Base-by-base conservation (phyloP, 2,888 invertebrate genomes). In the Pachymerium ferrugineum region DNA sequence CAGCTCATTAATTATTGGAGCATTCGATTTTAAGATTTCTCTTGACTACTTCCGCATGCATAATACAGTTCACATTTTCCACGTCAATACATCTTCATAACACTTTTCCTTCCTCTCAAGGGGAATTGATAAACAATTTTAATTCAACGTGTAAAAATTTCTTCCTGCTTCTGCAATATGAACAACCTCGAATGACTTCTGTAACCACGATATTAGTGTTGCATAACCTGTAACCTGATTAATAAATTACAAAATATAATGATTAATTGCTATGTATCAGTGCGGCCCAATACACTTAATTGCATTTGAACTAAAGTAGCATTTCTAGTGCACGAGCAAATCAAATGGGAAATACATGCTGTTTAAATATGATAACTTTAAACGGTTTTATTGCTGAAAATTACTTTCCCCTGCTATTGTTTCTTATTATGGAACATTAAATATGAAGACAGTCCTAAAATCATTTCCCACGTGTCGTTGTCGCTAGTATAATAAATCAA, bases 91-190 rank as follows among this genome's bases (percentile, higher is more conserved):
- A 25, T 8, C 28, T 6, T 8, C 62, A 62, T 62, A 28, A 62
- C 62, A 62, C 62, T 28, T 62, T 62, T 62, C 62, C 62, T 62
- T 62, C 62, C 62, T 62, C 62, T 12, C 62, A 3, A 25, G 62
- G 12, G 10, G 12, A 28, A 22, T 47, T 8, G 19, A 16, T 2
- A 12, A 47, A 19, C 28, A 25, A 62, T 62, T n/a, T n/a, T 62
- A 28, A 62, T 62, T 62, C 62, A 62, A 1, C 47, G n/a, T 8
- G 6, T 22, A 10, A n/a, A n/a, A 5, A 12, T 28, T 28, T 62
- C 62, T 62, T 62, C 62, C 62, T 22, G 62, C 62, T 62, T 62
- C 62, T 62, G 62, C n/a, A n/a, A n/a, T n/a, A n/a, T n/a, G n/a
- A n/a, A n/a, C n/a, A n/a, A n/a, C n/a, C n/a, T n/a, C n/a, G n/a